Base-by-base conservation (phyloP, 2,888 invertebrate species). In the Ephialtes manifestator region DNA sequence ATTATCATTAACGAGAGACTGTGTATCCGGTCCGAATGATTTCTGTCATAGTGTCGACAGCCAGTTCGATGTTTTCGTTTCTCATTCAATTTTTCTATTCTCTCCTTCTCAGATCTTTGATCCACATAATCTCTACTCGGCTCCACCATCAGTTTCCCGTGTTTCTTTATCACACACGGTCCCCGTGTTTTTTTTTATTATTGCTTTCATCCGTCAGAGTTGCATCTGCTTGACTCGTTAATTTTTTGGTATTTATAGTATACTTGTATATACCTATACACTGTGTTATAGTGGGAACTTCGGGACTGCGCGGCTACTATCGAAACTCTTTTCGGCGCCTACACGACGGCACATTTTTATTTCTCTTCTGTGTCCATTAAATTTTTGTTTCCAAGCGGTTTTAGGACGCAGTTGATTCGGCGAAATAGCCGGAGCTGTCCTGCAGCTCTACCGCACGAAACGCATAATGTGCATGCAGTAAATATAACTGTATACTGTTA, bases 121-220 rank as follows among this genome's bases (percentile, higher is more conserved):
- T 81, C 81, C 51, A 28, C 53, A 39, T 68, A 39, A 80, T 80
- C 65, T 53, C 65, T 53, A 72, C 58, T 68, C 18, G n/a, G 18
- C 48, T 39, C 3, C 15, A 48, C 48, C 43, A 15, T 20, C 15
- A 13, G 65, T 55, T 46, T 65, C 58, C 11, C 39, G 31, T 20
- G 48, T 51, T 8, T 68, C 43, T 72, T 65, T 7, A 18, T 58
- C 60, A 43, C 58, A 20, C 72, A 24, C 13, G 39, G 39, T 53
- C 48, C 20, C 46, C 78, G 13, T 72, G n/a, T 70, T 65, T 83
- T 77, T 72, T 75, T 71, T 83, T 77, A 71, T 78, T 78, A 71
- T 83, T 46, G 48, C 31, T 76, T 8, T 63, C 48, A 28, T 77
- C 28, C 70, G 58, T 70, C 68, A 5, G 31, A 18, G 58, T 13